Percentiles rank a stretch among this genome's conserved stretches.
Conservation (phyloP, 1,140 invertebrate species). For the Lepidurus couesii region DNA sequence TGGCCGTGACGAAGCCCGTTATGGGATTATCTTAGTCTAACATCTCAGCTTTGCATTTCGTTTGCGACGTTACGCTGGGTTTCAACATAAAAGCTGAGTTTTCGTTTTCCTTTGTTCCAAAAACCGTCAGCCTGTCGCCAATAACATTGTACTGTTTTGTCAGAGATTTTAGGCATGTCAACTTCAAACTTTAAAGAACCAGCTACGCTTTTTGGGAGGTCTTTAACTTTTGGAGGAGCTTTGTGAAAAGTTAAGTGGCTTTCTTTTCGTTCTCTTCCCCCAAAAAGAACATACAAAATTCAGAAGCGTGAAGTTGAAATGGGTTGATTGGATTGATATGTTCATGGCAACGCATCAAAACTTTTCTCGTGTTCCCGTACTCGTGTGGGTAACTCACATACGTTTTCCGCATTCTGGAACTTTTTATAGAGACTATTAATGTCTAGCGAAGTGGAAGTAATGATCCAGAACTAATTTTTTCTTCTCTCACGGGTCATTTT, state of each 20-base stretch:
- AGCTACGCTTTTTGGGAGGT: not conserved
- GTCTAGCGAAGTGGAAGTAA: not conserved
- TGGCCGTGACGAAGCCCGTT: not conserved
- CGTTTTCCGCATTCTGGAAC: not conserved
- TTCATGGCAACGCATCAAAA: not conserved
- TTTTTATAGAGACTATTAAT: conserved; percentile 2
- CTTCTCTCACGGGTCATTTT: not conserved
- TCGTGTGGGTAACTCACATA: not conserved
- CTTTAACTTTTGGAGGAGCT: not conserved
- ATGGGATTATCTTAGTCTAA: conserved; percentile 3
- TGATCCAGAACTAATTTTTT: not conserved
- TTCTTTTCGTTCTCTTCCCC: not conserved
- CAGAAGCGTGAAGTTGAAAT: not conserved
- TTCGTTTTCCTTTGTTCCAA: not conserved
- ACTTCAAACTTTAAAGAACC: not conserved
- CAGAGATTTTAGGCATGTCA: not conserved
- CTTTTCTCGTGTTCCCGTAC: not conserved
- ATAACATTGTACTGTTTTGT: not conserved
- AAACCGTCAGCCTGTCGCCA: not conserved
- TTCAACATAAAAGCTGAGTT: not conserved
- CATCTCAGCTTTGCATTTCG: not conserved
- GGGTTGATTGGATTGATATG: not conserved
- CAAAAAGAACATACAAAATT: not conserved
- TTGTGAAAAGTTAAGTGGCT: not conserved
- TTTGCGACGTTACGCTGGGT: not conserved